Conservation (phyloP, 2,888 invertebrate genomes). For the Mesorhabditis belari region DNA sequence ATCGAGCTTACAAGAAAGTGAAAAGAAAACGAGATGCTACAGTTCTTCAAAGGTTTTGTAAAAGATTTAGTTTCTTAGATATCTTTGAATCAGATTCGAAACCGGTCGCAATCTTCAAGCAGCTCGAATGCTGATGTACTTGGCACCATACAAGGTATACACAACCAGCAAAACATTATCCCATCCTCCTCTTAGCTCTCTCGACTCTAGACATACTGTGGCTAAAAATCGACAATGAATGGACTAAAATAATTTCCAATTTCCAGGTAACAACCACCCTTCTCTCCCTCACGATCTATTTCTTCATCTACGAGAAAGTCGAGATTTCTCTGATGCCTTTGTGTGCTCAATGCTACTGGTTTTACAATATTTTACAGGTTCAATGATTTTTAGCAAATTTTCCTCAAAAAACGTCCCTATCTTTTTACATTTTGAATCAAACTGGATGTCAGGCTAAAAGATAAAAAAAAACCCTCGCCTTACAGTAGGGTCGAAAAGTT, state of each 20-base stretch:
- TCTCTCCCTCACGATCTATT: background rate
- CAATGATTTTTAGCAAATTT: too few species aligned
- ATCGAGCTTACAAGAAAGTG: background rate
- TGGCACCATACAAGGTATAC: background rate
- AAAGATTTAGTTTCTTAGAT: background rate
- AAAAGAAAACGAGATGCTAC: background rate
- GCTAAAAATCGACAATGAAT: too few species aligned
- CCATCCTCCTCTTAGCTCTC: too few species aligned
- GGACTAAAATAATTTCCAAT: too few species aligned
- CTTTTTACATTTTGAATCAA: too few species aligned
- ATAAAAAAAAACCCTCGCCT: too few species aligned
- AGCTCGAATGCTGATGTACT: background rate
- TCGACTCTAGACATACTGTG: too few species aligned
- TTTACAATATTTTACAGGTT: background rate
- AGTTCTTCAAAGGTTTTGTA: background rate
- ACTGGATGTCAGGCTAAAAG: too few species aligned
- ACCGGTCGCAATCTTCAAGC: background rate
- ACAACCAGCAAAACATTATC: too few species aligned
- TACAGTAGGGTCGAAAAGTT: too few species aligned
- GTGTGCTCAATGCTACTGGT: background rate
- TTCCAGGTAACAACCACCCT: too few species aligned
- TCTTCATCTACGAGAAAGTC: background rate
- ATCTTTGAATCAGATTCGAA: background rate
- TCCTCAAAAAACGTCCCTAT: too few species aligned
- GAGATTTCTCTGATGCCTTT: background rate